Evolutionary conservation across 2,113 vertebrate genomes (phyloP), one percentile per base, ranked within the genome.

Genomic region (Bujurquina vittata): DNA sequence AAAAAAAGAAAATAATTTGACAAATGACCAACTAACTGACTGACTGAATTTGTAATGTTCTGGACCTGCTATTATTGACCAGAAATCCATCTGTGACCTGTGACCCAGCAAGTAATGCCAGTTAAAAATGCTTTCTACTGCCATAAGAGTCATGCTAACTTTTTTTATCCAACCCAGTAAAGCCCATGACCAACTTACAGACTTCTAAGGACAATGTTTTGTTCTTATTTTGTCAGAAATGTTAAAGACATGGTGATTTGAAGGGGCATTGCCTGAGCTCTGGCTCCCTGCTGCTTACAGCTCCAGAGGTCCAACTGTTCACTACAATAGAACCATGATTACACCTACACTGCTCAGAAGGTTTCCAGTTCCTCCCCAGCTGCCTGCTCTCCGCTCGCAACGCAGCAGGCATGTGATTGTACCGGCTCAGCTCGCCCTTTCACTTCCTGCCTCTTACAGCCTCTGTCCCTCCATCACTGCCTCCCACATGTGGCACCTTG

Each of bases 271-370:
- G 77, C 75, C 49, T 7, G 1, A 62, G 56, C 18, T 75, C 37
- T 2, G 49, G 75, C 75, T 33, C 54, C 92, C 89, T 76, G 84
- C 82, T 61, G 91, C 67, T 89, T 49, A 14, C 57, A 78, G 82
- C 80, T 22, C 72, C 84, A 84, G 79, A 91, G 69, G 77, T 82
- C 93, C 80, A 88, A 87, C 94, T 93, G 92, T 91, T 93, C 85
- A 20, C 80, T 65, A 95, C 93, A 95, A 95, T 94, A 91, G 91
- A 85, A 84, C 69, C 81, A 49, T 95, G 95, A 95, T 95, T 95
- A 93, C 91, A 86, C 88, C 94, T 85, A 89, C 90, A 72, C 83
- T 61, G 60, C 87, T 84, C 29, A 22, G 78, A 78, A 77, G 79
- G 65, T 77, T 80, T 85, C 86, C 75, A 73, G 89, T 87, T 88